These are phyloP conservation scores for Cacatua alba DNA, from an alignment of 2,113 vertebrate genomes.

Conservation along the genomic window DNA sequence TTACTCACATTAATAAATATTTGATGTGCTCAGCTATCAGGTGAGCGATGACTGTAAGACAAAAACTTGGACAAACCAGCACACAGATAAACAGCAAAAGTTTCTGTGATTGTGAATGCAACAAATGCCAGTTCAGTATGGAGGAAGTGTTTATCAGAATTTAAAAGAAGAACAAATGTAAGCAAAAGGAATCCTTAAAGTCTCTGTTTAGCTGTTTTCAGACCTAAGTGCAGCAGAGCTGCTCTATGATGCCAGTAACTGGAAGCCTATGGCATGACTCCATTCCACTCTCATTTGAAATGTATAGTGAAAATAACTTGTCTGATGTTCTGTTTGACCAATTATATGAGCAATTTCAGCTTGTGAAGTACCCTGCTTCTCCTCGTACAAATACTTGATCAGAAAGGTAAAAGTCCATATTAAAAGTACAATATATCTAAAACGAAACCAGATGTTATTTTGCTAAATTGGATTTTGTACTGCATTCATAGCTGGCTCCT, in stretches of 20 bases:
- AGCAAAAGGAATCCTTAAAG: not conserved
- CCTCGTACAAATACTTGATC: not conserved
- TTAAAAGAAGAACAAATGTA: not conserved
- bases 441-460: slow-evolving; percentile 6
- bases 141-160: not conserved
- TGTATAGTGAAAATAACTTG: not conserved
- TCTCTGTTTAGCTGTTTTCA: not conserved
- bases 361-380: not conserved
- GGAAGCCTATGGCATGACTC: not conserved
- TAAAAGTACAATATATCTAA: not conserved
- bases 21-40: not conserved
- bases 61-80: not conserved
- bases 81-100: not conserved
- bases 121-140: not conserved
- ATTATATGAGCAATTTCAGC: not conserved
- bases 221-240: not conserved
- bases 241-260: not conserved
- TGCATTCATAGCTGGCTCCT: not conserved
- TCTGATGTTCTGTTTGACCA: slow-evolving; percentile 7
- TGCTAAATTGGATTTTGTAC: not conserved
- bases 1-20: not conserved
- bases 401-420: not conserved
- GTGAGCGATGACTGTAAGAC: not conserved
- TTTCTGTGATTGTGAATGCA: not conserved
- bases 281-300: not conserved